Percentiles rank a stretch among this genome's conserved stretches.
Conservation (phyloP, 2,888 invertebrate species). For the Portevinia maculata region DNA sequence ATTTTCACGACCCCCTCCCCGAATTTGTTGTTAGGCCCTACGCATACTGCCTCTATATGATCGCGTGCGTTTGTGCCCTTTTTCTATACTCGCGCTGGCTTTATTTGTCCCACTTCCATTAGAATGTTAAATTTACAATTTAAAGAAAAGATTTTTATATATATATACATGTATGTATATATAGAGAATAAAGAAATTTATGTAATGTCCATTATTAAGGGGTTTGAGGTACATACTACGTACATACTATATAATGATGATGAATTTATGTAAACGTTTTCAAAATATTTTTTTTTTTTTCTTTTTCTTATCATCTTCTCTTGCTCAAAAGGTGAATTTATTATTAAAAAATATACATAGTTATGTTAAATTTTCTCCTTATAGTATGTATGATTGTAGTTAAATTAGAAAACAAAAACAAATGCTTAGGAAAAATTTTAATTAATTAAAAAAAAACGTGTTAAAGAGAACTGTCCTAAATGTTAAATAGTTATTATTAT, state of each 20-base stretch:
- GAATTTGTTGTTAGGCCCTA: constrained; percentile 11
- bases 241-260: constrained; percentile 44
- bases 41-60: not conserved
- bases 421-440: constrained; percentile 76
- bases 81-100: constrained; percentile 66
- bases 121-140: constrained; percentile 70
- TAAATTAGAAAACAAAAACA: constrained; percentile 70
- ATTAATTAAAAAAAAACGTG: constrained; percentile 55
- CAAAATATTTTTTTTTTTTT: not conserved
- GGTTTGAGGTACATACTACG: constrained; percentile 61
- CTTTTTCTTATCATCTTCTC: constrained; percentile 19
- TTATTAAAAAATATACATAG: constrained; percentile 43
- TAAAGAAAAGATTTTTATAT: constrained; percentile 57
- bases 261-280: constrained; percentile 40
- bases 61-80: constrained; percentile 52
- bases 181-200: constrained; percentile 68
- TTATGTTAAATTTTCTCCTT: constrained; percentile 15
- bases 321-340: constrained; percentile 70
- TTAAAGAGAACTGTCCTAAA: constrained; percentile 70
- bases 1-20: constrained; percentile 13
- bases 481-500: constrained; percentile 68
- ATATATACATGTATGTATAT: constrained; percentile 54
- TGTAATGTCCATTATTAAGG: constrained; percentile 69
- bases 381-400: constrained; percentile 56
- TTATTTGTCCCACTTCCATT: constrained; percentile 70